Conservation (phyloP, 1,140 invertebrate genomes). For the Leptinotarsa lineolata region DNA sequence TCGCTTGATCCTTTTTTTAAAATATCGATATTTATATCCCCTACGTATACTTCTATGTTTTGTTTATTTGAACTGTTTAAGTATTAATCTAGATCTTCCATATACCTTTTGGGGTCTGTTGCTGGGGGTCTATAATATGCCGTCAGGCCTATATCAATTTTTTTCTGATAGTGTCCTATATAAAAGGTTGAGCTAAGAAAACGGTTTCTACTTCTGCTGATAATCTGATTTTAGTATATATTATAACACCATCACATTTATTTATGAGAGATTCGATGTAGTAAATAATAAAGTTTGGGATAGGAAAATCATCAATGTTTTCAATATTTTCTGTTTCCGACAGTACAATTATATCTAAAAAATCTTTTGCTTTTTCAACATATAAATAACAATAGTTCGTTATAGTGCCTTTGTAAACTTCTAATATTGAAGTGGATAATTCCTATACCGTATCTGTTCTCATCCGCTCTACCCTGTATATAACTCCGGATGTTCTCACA, state of each 20-base stretch:
- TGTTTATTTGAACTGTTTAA: constrained; percentile 3
- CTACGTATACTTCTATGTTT: constrained; percentile 6
- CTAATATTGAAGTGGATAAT: no score
- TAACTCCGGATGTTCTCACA: no score
- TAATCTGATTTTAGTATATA: constrained; percentile 17
- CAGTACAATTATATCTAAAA: constrained; percentile 21
- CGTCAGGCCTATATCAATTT: not conserved
- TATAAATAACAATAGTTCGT: no score
- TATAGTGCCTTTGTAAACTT: no score
- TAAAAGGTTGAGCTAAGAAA: constrained; percentile 13
- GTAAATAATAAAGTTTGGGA: constrained; percentile 12
- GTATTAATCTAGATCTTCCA: constrained; percentile 4
- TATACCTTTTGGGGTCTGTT: constrained; percentile 13
- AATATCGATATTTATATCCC: constrained; percentile 6
- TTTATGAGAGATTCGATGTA: constrained; percentile 19
- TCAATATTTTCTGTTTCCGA: constrained; percentile 18
- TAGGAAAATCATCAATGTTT: constrained; percentile 10
- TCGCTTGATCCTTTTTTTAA: no score
- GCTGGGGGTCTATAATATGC: constrained; percentile 9
- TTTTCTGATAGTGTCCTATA: constrained; percentile 14
- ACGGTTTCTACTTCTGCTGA: constrained; percentile 7
- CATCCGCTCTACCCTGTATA: no score
- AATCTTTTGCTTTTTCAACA: not conserved
- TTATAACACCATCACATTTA: constrained; percentile 19
- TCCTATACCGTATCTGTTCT: no score